Evolutionary conservation across 2,888 invertebrate species (phyloP).

Genomic region (Glaucopsyche alexis): DNA sequence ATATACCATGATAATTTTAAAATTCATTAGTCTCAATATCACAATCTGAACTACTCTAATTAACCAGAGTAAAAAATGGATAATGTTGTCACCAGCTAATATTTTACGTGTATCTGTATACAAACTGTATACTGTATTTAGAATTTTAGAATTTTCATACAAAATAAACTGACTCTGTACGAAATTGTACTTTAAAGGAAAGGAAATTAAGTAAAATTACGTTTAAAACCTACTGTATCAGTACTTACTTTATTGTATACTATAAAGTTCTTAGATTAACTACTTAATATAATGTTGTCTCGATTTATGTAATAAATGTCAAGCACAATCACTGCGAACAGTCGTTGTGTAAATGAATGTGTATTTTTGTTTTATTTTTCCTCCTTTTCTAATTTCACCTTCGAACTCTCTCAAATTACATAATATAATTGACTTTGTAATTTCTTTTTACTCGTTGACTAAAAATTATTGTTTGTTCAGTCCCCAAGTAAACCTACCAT

Average conservation of each 20-base stretch:
- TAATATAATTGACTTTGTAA: slow-evolving; percentile 4
- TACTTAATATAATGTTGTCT: not conserved
- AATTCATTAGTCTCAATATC: not conserved
- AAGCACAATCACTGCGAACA: not conserved
- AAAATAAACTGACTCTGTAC: not conserved
- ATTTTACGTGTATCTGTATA: not conserved
- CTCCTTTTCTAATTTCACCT: not conserved
- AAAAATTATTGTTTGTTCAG: not conserved
- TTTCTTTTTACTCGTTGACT: not conserved
- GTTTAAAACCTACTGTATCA: slow-evolving; percentile 16
- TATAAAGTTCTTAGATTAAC: not conserved
- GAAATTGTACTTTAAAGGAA: not conserved
- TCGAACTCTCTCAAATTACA: not conserved
- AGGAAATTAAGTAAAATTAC: not conserved
- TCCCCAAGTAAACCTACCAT: not conserved
- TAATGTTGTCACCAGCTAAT: not conserved
- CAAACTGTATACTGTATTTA: not conserved
- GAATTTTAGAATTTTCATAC: not conserved
- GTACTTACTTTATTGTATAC: slow-evolving; percentile 15
- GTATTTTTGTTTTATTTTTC: slow-evolving; percentile 11
- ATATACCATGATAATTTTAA: not conserved
- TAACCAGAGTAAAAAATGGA: not conserved
- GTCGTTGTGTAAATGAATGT: not conserved
- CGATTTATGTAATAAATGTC: not conserved
- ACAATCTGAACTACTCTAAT: not conserved